These are phyloP conservation scores for Tipula helvola DNA, from an alignment of 2,888 invertebrate genomes.

Conservation along the genomic window DNA sequence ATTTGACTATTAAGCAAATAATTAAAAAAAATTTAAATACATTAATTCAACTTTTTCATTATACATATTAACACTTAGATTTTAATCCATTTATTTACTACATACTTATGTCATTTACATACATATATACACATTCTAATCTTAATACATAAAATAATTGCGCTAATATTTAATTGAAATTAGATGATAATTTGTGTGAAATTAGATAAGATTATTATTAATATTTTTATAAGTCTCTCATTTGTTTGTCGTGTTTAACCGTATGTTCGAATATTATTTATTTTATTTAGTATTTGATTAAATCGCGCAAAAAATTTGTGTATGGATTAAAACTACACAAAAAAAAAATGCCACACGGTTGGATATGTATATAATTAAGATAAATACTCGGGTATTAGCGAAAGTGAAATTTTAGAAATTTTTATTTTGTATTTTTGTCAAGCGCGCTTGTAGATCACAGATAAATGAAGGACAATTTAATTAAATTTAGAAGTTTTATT, in stretches of 20 bases:
- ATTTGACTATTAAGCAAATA: background rate
- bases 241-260: background rate
- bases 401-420: constrained; percentile 4
- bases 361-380: background rate
- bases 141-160: background rate
- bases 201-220: background rate
- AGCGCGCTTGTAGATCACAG: background rate
- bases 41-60: background rate
- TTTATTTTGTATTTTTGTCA: background rate
- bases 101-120: background rate
- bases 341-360: background rate
- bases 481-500: background rate
- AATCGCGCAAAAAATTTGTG: background rate
- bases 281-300: background rate
- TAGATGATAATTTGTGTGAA: background rate
- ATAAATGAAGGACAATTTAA: background rate
- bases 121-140: background rate
- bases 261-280: background rate
- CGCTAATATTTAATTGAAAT: constrained; percentile 4
- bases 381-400: background rate
- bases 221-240: background rate
- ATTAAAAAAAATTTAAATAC: background rate
- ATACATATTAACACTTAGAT: background rate
- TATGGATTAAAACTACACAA: background rate
- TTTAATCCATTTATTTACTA: background rate